A percentile compares a stretch with the other conserved stretches of the same genome.
Evolutionary conservation across 1,140 invertebrate genomes (phyloP).

Genomic region (Pogonus chalceus): DNA sequence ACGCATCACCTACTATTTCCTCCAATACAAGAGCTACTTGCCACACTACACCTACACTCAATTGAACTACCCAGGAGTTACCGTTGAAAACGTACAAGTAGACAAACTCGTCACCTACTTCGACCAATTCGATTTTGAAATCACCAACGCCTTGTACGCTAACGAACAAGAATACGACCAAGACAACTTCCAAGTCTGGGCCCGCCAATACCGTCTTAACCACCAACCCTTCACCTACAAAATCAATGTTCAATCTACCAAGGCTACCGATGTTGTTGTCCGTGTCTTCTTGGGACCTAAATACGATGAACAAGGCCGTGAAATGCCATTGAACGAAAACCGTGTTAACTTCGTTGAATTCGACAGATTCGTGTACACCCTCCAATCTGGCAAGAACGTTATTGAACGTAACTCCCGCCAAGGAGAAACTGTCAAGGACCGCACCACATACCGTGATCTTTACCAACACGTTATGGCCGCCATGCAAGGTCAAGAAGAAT

Average conservation of each 20-base stretch:
- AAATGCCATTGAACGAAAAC: constrained; percentile 37
- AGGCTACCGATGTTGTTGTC: constrained; percentile 41
- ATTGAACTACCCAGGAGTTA: constrained; percentile 47
- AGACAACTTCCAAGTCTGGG: constrained; percentile 32
- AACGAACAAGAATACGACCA: constrained; percentile 21
- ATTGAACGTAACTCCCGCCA: constrained; percentile 56
- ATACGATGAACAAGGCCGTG: constrained; percentile 45
- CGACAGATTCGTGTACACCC: constrained; percentile 54
- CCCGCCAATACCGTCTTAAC: constrained; percentile 40
- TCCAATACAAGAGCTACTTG: constrained; percentile 32
- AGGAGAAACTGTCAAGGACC: constrained; percentile 48
- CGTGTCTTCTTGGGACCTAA: constrained; percentile 61
- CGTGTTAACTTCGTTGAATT: constrained; percentile 54
- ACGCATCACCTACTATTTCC: constrained; percentile 41
- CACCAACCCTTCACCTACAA: constrained; percentile 54
- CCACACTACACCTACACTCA: constrained; percentile 49
- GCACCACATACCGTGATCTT: constrained; percentile 47
- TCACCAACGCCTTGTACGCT: constrained; percentile 49
- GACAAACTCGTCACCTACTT: constrained; percentile 62
- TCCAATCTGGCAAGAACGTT: constrained; percentile 52
- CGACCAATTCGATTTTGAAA: constrained; percentile 57
- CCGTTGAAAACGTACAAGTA: constrained; percentile 48
- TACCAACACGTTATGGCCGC: constrained; percentile 44
- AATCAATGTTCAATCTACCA: constrained; percentile 46
- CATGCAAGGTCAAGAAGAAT: constrained; percentile 37